Percentiles rank a stretch among this genome's conserved stretches.
Conservation (phyloP, 2,113 vertebrate genomes). For the Antechinus flavipes region DNA sequence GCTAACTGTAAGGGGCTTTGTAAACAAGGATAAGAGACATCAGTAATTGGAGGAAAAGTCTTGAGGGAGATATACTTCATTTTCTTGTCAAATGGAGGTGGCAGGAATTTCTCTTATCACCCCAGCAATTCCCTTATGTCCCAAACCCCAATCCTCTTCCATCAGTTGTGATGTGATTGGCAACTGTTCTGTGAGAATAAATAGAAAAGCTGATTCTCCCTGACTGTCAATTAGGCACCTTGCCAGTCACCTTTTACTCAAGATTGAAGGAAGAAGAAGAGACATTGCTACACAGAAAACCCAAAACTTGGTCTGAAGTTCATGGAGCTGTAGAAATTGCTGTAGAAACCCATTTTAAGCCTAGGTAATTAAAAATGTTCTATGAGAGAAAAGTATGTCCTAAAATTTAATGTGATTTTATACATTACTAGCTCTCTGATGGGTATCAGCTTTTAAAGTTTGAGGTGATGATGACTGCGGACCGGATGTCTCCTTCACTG, state of each 20-base stretch:
- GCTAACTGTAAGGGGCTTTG: neutral
- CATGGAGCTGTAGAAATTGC: neutral
- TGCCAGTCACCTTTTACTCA: slow-evolving; percentile 52
- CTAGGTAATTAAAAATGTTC: slow-evolving; percentile 53
- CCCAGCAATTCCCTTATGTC: slow-evolving; percentile 1
- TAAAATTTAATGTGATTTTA: slow-evolving; percentile 60
- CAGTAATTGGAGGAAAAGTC: slow-evolving; percentile 35
- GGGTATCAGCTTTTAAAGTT: slow-evolving; percentile 60
- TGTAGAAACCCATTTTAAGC: slow-evolving; percentile 42
- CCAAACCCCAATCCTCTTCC: slow-evolving; percentile 21
- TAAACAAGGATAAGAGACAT: slow-evolving; percentile 21
- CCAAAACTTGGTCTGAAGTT: slow-evolving; percentile 38
- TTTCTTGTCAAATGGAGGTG: slow-evolving; percentile 51
- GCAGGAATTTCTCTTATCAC: slow-evolving; percentile 35
- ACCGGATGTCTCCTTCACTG: slow-evolving; percentile 35
- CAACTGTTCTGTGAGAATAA: slow-evolving; percentile 34
- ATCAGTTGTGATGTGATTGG: slow-evolving; percentile 36
- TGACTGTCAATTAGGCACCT: slow-evolving; percentile 26
- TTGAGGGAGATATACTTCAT: slow-evolving; percentile 7
- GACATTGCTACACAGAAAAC: neutral
- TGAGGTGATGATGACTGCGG: neutral
- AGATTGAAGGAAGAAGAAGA: slow-evolving; percentile 46
- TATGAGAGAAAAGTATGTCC: slow-evolving; percentile 59
- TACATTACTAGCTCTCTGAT: slow-evolving; percentile 46
- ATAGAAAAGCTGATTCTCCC: slow-evolving; percentile 20